A percentile compares a stretch with the other conserved stretches of the same genome.
phyloP scores from a whole-genome alignment of 2,797 vertebrate genomes.

The Gymnocypris eckloni region DNA sequence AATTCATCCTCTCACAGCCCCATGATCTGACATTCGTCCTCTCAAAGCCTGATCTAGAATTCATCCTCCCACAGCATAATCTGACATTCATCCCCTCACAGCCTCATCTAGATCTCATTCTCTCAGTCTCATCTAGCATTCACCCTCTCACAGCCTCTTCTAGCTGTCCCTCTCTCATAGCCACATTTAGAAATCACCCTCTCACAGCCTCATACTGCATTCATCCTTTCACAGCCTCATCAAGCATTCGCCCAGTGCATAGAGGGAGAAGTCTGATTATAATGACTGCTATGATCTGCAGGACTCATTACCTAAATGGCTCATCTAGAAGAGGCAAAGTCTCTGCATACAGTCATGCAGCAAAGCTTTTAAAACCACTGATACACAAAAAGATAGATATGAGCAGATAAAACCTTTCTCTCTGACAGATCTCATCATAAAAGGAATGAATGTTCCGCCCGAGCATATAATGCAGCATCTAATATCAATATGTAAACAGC shows the following conservation, averaged over 20 bases:
- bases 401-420: conserved; percentile 37
- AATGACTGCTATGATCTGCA: conserved; percentile 45
- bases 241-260: not conserved
- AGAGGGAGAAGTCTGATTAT: conserved; percentile 21
- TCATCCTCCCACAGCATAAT: no score
- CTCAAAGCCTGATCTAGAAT: not conserved
- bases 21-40: not conserved
- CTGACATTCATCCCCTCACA: not conserved
- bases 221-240: not conserved
- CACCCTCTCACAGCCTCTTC: not conserved
- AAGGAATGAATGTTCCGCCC: conserved; percentile 19
- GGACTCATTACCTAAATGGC: conserved; percentile 42
- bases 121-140: not conserved
- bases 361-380: conserved; percentile 48
- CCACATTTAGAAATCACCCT: not conserved
- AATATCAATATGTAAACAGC: conserved; percentile 46
- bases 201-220: not conserved
- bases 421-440: conserved; percentile 29
- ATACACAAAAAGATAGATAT: conserved; percentile 36
- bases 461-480: conserved; percentile 33
- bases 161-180: not conserved
- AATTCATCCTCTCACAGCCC: not conserved
- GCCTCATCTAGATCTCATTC: not conserved
- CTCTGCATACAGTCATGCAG: conserved; percentile 15
- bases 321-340: conserved; percentile 23